Evolutionary conservation across 2,888 invertebrate genomes (phyloP).

Genomic region (Phortica magna): DNA sequence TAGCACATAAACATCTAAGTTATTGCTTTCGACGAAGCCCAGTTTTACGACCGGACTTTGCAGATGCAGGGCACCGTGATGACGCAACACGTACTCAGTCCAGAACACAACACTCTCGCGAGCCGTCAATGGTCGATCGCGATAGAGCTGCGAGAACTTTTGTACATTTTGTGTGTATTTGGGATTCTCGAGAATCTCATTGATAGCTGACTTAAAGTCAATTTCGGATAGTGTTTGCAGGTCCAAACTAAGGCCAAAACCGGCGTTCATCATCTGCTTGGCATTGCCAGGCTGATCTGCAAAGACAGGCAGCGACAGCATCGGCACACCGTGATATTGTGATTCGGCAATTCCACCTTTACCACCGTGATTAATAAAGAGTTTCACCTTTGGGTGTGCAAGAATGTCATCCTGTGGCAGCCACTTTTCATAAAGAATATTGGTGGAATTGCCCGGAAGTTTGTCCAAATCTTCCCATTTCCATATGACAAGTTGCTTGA

Average conservation of each 20-base stretch:
- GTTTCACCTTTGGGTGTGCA: conserved; percentile 80
- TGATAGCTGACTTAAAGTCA: conserved; percentile 42
- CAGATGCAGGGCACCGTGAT: conserved; percentile 79
- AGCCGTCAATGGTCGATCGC: conserved; percentile 79
- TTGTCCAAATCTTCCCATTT: conserved; percentile 82
- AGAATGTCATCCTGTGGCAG: conserved; percentile 83
- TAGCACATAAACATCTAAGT: conserved; percentile 77
- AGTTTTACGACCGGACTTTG: conserved; percentile 79
- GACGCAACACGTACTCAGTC: conserved; percentile 80
- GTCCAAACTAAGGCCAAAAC: conserved; percentile 55
- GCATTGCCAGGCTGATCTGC: conserved; percentile 63
- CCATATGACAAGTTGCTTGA: conserved; percentile 82
- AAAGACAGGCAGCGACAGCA: conserved; percentile 64
- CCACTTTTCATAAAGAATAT: conserved; percentile 80
- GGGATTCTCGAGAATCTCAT: conserved; percentile 57
- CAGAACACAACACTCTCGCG: conserved; percentile 79
- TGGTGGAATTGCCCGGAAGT: conserved; percentile 74
- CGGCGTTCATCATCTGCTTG: conserved; percentile 46
- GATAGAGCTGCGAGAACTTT: conserved; percentile 77
- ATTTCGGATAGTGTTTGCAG: conserved; percentile 47
- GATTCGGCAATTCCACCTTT: conserved; percentile 82
- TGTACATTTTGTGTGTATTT: conserved; percentile 67
- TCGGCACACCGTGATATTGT: conserved; percentile 80
- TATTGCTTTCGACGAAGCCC: conserved; percentile 76
- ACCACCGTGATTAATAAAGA: conserved; percentile 83